These are phyloP conservation scores for Amblyraja radiata DNA, from an alignment of 2,797 vertebrate species.

Conservation along the genomic window DNA sequence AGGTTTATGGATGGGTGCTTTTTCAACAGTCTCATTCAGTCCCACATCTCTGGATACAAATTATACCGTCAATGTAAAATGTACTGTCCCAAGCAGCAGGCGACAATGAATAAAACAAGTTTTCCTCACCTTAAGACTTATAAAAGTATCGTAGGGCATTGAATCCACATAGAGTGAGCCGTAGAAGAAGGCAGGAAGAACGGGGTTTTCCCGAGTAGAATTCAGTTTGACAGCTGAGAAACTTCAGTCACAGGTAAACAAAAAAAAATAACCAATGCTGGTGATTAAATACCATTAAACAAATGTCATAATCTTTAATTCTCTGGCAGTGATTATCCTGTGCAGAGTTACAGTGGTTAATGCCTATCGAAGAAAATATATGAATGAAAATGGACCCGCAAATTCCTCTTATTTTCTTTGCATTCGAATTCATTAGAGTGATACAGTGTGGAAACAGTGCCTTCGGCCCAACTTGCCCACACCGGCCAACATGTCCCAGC, in stretches of 20 bases:
- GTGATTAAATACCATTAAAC: not conserved
- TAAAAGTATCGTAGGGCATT: slow-evolving; percentile 77
- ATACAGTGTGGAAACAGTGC: no score
- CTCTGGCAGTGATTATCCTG: not conserved
- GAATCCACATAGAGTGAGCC: slow-evolving; percentile 68
- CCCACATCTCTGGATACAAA: not conserved
- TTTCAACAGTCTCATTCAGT: not conserved
- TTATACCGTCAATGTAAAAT: not conserved
- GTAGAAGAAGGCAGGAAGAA: slow-evolving; percentile 76
- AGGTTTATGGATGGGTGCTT: not conserved
- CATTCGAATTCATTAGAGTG: not conserved
- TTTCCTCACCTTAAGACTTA: slow-evolving; percentile 71
- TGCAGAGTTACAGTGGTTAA: not conserved
- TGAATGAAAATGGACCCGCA: not conserved
- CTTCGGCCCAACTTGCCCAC: no score
- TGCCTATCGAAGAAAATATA: not conserved
- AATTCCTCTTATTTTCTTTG: not conserved
- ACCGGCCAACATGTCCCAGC: no score
- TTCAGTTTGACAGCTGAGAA: slow-evolving; percentile 65
- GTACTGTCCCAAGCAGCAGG: not conserved
- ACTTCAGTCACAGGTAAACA: slow-evolving; percentile 50
- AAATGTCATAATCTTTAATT: not conserved
- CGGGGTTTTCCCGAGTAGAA: slow-evolving; percentile 56
- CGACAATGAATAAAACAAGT: not conserved
- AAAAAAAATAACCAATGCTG: not conserved